phyloP scores from a whole-genome alignment of 2,888 invertebrate genomes.

The Drosophila mercatorum region DNA sequence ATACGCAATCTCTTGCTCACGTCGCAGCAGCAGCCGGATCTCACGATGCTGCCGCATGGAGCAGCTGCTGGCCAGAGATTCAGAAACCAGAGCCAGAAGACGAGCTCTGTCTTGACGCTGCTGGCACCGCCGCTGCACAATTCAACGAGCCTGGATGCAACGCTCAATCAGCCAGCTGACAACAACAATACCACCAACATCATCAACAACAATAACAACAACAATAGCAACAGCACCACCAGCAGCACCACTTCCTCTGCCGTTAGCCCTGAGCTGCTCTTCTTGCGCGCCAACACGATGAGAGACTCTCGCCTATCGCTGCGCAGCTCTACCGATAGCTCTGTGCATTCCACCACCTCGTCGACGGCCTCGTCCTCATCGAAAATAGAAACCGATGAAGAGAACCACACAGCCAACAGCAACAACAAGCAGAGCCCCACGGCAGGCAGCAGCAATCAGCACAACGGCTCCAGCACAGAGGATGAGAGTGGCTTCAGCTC shows the following conservation, averaged over 20 bases:
- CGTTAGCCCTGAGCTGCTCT: slow-evolving; percentile 79
- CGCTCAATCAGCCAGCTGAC: slow-evolving; percentile 21
- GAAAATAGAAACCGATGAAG: slow-evolving; percentile 84
- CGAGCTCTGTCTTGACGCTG: slow-evolving; percentile 59
- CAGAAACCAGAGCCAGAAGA: slow-evolving; percentile 52
- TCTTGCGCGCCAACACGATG: slow-evolving; percentile 82
- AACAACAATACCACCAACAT: slow-evolving; percentile 5
- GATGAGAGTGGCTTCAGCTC: slow-evolving; percentile 95
- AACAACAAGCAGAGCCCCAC: slow-evolving; percentile 45
- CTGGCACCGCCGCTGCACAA: slow-evolving; percentile 61
- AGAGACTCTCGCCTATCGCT: slow-evolving; percentile 84
- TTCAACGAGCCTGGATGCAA: slow-evolving; percentile 57
- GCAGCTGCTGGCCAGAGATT: slow-evolving; percentile 55
- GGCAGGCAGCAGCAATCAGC: slow-evolving; percentile 22
- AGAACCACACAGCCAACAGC: slow-evolving; percentile 46
- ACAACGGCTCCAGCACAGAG: slow-evolving; percentile 85
- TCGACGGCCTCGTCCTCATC: slow-evolving; percentile 81
- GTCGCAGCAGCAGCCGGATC: slow-evolving; percentile 87
- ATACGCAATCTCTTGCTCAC: slow-evolving; percentile 88
- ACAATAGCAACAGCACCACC: slow-evolving; percentile 4
- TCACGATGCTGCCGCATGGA: slow-evolving; percentile 51
- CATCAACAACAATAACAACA: slow-evolving; percentile 4
- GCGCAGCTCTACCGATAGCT: slow-evolving; percentile 84
- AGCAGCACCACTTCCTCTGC: slow-evolving; percentile 13
- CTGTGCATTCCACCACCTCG: slow-evolving; percentile 84